A percentile compares a stretch with the other conserved stretches of the same genome.
These are phyloP conservation scores for Charina bottae DNA, from an alignment of 2,113 vertebrate species.

Conservation along the genomic window DNA sequence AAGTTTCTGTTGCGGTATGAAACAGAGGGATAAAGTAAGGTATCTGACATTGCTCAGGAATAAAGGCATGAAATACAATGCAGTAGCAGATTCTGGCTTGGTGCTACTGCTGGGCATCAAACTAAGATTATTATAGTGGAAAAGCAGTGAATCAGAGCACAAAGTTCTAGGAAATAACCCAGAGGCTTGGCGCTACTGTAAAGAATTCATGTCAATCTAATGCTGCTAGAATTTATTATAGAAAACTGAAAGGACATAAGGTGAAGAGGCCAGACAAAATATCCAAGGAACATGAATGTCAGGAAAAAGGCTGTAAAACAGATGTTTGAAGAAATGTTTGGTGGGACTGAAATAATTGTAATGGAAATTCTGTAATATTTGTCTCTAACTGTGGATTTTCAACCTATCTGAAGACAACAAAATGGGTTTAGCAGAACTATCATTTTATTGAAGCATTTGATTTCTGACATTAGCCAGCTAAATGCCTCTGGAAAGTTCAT, in stretches of 20 bases:
- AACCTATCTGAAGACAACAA: not conserved
- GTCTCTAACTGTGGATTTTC: not conserved
- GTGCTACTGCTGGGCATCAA: not conserved
- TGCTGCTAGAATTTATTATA: not conserved
- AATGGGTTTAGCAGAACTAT: not conserved
- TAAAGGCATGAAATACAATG: not conserved
- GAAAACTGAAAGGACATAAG: not conserved
- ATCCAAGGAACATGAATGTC: not conserved
- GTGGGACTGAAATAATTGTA: not conserved
- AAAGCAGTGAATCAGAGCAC: not conserved
- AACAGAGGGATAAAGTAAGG: not conserved
- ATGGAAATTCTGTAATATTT: too few species aligned
- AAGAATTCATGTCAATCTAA: not conserved
- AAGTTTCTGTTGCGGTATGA: not conserved
- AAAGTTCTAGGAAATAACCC: constrained; percentile 11
- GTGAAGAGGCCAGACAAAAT: not conserved
- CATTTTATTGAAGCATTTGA: not conserved
- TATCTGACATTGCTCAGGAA: constrained; percentile 12
- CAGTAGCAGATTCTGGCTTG: not conserved
- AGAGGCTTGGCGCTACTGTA: not conserved
- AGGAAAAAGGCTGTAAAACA: not conserved
- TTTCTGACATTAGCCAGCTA: not conserved
- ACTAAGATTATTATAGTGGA: not conserved
- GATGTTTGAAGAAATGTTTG: not conserved
- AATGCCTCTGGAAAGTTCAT: not conserved